These are phyloP conservation scores for Manduca sexta DNA, from an alignment of 1,140 invertebrate genomes.

Conservation along the genomic window DNA sequence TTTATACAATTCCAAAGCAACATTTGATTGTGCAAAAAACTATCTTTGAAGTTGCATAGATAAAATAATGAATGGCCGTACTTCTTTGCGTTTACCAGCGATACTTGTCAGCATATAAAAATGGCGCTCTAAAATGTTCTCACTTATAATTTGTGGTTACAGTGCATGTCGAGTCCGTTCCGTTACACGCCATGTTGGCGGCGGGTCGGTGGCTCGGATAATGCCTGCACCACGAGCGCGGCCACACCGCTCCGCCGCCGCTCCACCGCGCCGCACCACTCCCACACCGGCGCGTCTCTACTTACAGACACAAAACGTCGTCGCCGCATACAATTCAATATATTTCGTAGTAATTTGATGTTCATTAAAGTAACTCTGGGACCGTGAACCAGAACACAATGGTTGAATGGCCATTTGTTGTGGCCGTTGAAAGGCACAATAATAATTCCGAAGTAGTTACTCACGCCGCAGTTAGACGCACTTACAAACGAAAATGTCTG, in stretches of 20 bases:
- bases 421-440: constrained; percentile 64
- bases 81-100: constrained; percentile 3
- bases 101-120: constrained; percentile 47
- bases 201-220: constrained; percentile 50
- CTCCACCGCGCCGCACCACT: constrained; percentile 27
- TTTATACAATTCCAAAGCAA: constrained; percentile 20
- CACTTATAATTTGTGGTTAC: constrained; percentile 72
- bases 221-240: constrained; percentile 29
- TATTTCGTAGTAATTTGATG: constrained; percentile 71
- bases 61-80: neutral
- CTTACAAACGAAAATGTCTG: constrained; percentile 53
- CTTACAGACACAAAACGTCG: constrained; percentile 61
- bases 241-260: constrained; percentile 10
- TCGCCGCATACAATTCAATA: constrained; percentile 69
- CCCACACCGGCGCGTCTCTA: constrained; percentile 44
- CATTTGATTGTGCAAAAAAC: no score
- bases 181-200: constrained; percentile 56
- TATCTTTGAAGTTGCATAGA: neutral
- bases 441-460: constrained; percentile 55
- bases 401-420: constrained; percentile 70
- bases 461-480: constrained; percentile 57
- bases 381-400: constrained; percentile 72
- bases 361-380: constrained; percentile 70
- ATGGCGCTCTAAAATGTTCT: constrained; percentile 66
- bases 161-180: constrained; percentile 67